Evolutionary conservation across 2,888 invertebrate genomes (phyloP), one percentile per base, ranked within the genome.

Genomic region (Trissoscelio sp.): DNA sequence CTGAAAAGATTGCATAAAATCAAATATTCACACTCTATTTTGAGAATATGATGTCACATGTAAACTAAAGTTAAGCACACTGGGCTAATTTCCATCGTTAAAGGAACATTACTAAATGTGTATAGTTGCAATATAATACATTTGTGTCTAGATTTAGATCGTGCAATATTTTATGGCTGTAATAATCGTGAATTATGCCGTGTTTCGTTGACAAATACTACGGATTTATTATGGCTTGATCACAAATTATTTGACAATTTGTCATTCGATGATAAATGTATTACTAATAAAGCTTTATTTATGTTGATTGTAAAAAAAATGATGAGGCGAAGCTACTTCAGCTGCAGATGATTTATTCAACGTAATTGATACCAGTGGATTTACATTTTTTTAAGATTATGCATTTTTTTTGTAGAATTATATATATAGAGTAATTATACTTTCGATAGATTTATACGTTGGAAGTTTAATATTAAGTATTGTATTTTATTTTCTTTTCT

Each of bases 1-100:
- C 7, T n/a, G n/a, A 72, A 60, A 72, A 62, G 53, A 20, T 69
- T 34, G 12, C 51, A 72, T 28, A 62, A 62, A 72, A 72, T 72
- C 72, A 53, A 34, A 62, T 73, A 62, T 62, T 44, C 62, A 62
- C 64, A 55, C 64, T 73, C 64, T 73, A 73, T 64, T 73, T 46
- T 51, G 37, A 64, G 73, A 44, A 55, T 51, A 42, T 55, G 73
- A 73, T 55, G 62, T 73, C 73, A 73, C 64, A 22, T 53, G 60
- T 24, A 57, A 55, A 46, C 53, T 44, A 55, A 64, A 64, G 22
- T 55, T 64, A 62, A 55, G 42, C 60, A 24, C 34, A 37, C 70
- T 20, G 70, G 58, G 48, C 55, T 64, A 31, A 64, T 73, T 62
- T 64, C 44, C 73, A 11, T 55, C 62, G 64, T 64, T 51, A 51